These are phyloP conservation scores for Tipula vernalis DNA, from an alignment of 2,888 invertebrate species.

Conservation along the genomic window DNA sequence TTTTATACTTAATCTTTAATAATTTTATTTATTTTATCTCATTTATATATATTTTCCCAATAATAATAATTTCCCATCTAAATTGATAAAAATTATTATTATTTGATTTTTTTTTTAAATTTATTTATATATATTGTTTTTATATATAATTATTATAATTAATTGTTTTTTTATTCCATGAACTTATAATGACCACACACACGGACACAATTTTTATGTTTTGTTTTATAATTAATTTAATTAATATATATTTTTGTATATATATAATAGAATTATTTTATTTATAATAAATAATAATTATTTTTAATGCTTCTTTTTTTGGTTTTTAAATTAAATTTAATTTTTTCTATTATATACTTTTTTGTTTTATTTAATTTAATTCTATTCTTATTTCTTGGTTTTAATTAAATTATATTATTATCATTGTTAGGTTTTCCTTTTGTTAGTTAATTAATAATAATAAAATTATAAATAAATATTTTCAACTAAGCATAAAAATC, in stretches of 20 bases:
- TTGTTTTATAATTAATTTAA: constrained; percentile 6
- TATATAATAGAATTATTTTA: background rate
- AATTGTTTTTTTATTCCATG: background rate
- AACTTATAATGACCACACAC: constrained; percentile 10
- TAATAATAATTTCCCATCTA: background rate
- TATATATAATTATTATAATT: constrained; percentile 6
- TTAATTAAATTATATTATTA: background rate
- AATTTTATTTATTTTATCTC: background rate
- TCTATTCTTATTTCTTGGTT: background rate
- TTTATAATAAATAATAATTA: background rate
- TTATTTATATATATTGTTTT: background rate
- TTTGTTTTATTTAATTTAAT: background rate
- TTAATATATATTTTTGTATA: background rate
- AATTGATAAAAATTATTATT: background rate
- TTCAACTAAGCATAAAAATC: background rate
- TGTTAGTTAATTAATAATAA: background rate
- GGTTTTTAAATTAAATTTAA: background rate
- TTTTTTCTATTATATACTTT: background rate
- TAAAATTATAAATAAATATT: background rate
- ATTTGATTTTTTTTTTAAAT: background rate
- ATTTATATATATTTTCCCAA: background rate
- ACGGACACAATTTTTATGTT: background rate
- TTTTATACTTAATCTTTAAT: background rate
- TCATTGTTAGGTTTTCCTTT: background rate
- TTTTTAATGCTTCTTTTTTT: background rate